Percentiles rank a stretch among this genome's conserved stretches.
Conservation (phyloP, 2,113 vertebrate species). For the Rhinoderma darwinii region DNA sequence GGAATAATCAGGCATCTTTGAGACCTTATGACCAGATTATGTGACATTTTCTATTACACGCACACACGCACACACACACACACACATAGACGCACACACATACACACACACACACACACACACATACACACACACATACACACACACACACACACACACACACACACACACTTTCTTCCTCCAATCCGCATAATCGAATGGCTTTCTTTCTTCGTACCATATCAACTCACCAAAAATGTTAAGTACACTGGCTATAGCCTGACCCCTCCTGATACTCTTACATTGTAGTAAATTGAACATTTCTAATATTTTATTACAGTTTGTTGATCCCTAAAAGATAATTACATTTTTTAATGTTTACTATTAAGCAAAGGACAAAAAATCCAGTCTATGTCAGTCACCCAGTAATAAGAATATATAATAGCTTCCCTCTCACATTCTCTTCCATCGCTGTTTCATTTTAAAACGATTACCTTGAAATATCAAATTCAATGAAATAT, state of each 20-base stretch:
- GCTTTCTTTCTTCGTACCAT: no score
- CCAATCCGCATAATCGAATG: no score
- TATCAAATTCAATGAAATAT: slow-evolving; percentile 19
- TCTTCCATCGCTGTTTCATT: background rate
- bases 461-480: slow-evolving; percentile 13
- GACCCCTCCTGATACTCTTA: background rate
- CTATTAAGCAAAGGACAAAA: background rate
- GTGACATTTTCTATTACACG: no score
- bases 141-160: no score
- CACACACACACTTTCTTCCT: no score
- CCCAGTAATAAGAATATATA: background rate
- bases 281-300: background rate
- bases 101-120: no score
- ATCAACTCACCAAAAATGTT: no score
- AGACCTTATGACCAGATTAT: no score
- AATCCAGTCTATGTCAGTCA: slow-evolving; percentile 18
- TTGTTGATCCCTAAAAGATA: background rate
- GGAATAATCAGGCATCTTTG: no score
- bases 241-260: background rate
- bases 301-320: background rate
- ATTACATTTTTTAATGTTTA: background rate
- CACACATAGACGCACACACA: no score
- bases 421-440: slow-evolving; percentile 6
- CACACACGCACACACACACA: no score
- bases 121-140: no score